phyloP scores from a whole-genome alignment of 2,797 vertebrate genomes.

The Myiotriccus ornatus region DNA sequence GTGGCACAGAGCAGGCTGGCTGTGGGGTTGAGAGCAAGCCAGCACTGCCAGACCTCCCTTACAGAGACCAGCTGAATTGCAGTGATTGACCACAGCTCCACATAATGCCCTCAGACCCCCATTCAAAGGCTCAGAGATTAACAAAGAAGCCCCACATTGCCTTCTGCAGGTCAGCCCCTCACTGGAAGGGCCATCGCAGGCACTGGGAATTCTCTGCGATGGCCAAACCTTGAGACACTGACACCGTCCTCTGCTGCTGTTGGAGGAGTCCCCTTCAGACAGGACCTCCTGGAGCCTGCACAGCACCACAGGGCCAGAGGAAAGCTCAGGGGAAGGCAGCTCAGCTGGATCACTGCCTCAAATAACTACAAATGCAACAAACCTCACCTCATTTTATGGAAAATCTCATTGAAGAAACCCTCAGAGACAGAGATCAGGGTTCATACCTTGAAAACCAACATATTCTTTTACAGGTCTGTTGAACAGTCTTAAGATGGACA shows the following conservation, averaged over 20 bases:
- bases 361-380: background rate
- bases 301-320: fast-evolving
- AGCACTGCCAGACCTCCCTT: background rate
- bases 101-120: background rate
- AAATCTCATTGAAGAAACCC: background rate
- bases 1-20: background rate
- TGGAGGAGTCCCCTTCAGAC: fast-evolving
- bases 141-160: background rate
- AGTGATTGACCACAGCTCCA: background rate
- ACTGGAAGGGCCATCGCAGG: background rate
- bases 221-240: background rate
- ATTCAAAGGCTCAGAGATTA: background rate
- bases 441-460: background rate
- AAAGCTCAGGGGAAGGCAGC: background rate
- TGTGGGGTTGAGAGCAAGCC: background rate
- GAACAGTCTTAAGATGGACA: background rate
- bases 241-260: background rate
- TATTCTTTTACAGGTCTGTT: background rate
- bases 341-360: background rate
- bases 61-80: background rate
- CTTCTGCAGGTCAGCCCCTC: background rate
- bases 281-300: background rate
- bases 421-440: background rate
- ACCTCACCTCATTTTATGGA: background rate
- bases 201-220: background rate